These are phyloP conservation scores for Mythimna lalbum DNA, from an alignment of 2,888 invertebrate genomes.

Conservation along the genomic window DNA sequence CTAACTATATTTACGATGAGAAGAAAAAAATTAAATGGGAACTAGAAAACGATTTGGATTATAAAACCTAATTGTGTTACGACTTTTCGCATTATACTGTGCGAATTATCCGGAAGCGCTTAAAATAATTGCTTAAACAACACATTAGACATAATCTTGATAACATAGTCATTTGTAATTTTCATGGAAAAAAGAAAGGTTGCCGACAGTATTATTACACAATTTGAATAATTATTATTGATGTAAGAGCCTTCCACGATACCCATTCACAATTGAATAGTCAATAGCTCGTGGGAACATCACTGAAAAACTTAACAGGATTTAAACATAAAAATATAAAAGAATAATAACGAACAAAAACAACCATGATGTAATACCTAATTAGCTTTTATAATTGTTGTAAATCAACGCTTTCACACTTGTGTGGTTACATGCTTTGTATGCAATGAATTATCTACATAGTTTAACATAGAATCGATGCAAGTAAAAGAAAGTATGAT, in stretches of 20 bases:
- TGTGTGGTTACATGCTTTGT: conserved; percentile 37
- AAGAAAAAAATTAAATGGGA: not conserved
- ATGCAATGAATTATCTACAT: conserved; percentile 35
- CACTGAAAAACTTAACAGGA: conserved; percentile 75
- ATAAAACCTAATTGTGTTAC: conserved; percentile 25
- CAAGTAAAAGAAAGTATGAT: conserved; percentile 48
- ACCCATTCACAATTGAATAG: conserved; percentile 77
- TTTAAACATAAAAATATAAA: conserved; percentile 57
- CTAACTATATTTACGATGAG: not conserved
- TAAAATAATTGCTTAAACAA: conserved; percentile 51
- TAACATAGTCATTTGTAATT: conserved; percentile 67
- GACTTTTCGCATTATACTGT: conserved; percentile 6
- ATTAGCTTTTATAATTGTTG: conserved; percentile 60
- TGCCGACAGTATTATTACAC: conserved; percentile 72
- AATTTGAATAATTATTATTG: conserved; percentile 82
- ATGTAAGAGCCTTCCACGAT: conserved; percentile 71
- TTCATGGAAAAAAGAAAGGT: conserved; percentile 73
- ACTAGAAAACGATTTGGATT: conserved; percentile 8
- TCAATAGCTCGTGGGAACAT: conserved; percentile 81
- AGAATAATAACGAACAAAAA: conserved; percentile 70
- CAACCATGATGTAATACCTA: conserved; percentile 64
- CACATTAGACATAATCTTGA: conserved; percentile 68
- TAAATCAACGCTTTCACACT: conserved; percentile 58
- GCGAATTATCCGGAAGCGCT: conserved; percentile 51
- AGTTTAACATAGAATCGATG: conserved; percentile 21